Base-by-base conservation (phyloP, 2,797 vertebrate species). In the Erpetoichthys calabaricus region DNA sequence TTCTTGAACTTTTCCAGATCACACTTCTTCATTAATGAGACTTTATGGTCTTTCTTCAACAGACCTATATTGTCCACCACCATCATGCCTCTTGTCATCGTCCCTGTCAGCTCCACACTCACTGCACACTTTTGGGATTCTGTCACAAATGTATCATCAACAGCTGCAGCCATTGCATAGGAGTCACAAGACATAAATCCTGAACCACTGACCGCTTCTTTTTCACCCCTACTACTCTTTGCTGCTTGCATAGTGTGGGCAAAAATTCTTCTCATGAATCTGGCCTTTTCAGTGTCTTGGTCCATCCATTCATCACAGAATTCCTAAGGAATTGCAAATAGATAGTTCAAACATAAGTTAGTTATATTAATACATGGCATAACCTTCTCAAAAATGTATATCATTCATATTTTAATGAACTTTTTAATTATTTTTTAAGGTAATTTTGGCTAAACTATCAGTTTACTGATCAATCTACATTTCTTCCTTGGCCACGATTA, bases 121-220 rank as follows among this genome's bases (percentile, higher is more conserved):
- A 85, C 78, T 0, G 75, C 68, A 53, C 67, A 67, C 3, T 54
- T 44, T 41, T 79, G 75, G 3, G 52, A 64, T 54, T 80, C 76
- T 1, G 64, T 53, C 42, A 82, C 51, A 55, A 84, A 80, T 0
- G 59, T 60, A 0, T 84, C 75, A 6, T 88, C 79, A 1, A 89
- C 52, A 3, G 80, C 88, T 1, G 83, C 85, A 1, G 85, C 86
- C 80, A 87, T 68, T 6, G 82, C 86, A 3, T 87, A 91, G 0
- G 82, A 86, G 67, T 91, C 86, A 4, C 86, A 88, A 52, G 87
- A 82, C 55, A 85, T 10, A 2, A 89, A 86, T 8, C 85, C 86
- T 0, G 53, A 7, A 4, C 80, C 81, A 0, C 3, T 63, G 1
- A 70, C 52, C 41, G 60, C 64, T 69, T 75, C 75, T 8, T 75